These are phyloP conservation scores for Microtus ochrogaster DNA, from an alignment of 2,113 vertebrate genomes.

Conservation along the genomic window DNA sequence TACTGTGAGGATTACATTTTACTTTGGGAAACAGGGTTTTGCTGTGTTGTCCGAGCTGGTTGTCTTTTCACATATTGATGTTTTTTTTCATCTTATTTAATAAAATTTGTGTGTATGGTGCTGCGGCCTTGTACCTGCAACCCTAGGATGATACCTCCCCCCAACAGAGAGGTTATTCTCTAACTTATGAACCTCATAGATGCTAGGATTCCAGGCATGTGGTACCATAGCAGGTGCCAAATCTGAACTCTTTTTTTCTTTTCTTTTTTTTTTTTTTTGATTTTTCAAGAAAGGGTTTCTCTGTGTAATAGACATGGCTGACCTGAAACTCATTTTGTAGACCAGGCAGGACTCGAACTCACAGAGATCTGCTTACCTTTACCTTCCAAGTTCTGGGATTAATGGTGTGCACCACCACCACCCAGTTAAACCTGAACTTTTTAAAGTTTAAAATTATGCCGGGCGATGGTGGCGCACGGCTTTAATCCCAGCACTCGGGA, in stretches of 20 bases:
- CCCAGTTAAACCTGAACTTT: too few relatives aligned
- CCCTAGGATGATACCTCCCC: not conserved
- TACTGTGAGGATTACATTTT: slow-evolving; percentile 13
- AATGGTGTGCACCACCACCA: too few relatives aligned
- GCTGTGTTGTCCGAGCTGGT: not conserved
- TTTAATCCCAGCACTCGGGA: too few relatives aligned
- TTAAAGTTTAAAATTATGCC: not conserved
- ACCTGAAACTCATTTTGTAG: not conserved
- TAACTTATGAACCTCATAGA: not conserved
- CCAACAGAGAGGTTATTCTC: not conserved
- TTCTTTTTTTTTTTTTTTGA: too few relatives aligned
- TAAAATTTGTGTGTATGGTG: not conserved
- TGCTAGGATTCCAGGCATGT: not conserved
- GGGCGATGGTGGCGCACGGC: too few relatives aligned
- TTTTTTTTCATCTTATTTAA: not conserved
- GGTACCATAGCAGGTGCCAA: not conserved
- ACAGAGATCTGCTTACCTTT: too few relatives aligned
- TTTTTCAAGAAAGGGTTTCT: not conserved
- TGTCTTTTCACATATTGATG: not conserved
- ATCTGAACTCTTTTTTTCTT: not conserved
- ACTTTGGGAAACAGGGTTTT: not conserved
- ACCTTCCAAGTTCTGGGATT: too few relatives aligned
- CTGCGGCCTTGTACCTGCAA: not conserved
- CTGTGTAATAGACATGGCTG: not conserved
- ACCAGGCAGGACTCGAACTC: too few relatives aligned